These are phyloP conservation scores for Dreissena rostriformis DNA, from an alignment of 1,140 invertebrate species.

Conservation along the genomic window DNA sequence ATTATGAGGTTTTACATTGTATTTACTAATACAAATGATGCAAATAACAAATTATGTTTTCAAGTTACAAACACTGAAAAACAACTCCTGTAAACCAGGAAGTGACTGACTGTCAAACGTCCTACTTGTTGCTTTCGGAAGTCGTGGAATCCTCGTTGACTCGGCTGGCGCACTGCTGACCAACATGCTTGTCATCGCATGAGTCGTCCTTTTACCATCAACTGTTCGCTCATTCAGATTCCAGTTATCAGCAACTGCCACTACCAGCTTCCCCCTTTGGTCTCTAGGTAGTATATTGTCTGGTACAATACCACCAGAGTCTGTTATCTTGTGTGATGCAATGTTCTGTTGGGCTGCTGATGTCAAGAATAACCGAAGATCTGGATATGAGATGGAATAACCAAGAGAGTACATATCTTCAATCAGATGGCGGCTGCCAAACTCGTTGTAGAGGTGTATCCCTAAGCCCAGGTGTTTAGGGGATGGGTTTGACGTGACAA, in stretches of 20 bases:
- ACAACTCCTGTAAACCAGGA: too few species aligned
- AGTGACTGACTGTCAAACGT: not conserved
- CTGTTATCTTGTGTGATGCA: not conserved
- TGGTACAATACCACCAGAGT: not conserved
- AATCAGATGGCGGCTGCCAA: not conserved
- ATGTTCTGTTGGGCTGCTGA: constrained; percentile 3
- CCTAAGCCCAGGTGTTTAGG: too few species aligned
- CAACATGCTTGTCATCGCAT: constrained; percentile 52
- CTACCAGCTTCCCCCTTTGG: constrained; percentile 5
- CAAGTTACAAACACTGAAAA: too few species aligned
- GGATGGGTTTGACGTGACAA: too few species aligned
- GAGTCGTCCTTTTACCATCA: constrained; percentile 38
- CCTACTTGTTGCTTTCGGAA: not conserved
- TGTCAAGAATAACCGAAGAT: not conserved
- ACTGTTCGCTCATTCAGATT: constrained; percentile 44
- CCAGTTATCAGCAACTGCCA: constrained; percentile 34
- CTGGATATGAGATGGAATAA: constrained; percentile 24
- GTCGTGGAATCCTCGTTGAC: not conserved
- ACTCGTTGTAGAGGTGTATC: too few species aligned
- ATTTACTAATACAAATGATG: too few species aligned
- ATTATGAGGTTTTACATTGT: too few species aligned
- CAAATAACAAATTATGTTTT: too few species aligned
- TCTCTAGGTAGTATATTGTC: not conserved
- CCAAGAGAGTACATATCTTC: not conserved
- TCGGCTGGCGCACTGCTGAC: not conserved